Evolutionary conservation across 2,888 invertebrate species (phyloP).

Genomic region (Caenorhabditis panamensis): DNA sequence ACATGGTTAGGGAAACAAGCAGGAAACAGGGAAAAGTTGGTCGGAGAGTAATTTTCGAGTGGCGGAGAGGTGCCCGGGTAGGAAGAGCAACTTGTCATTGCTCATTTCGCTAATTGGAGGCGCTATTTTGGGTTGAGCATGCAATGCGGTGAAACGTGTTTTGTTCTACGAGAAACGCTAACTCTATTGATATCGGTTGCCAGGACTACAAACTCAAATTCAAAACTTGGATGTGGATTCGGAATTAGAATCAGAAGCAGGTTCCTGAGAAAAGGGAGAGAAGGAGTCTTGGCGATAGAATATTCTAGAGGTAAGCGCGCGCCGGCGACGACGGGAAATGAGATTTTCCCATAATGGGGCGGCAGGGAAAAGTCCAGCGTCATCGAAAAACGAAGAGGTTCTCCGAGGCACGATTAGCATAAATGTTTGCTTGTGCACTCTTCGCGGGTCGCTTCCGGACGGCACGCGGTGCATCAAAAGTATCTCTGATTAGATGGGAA

Average conservation of each 20-base stretch:
- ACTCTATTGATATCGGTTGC: conserved; percentile 25
- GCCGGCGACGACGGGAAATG: conserved; percentile 37
- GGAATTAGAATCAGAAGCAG: conserved; percentile 1
- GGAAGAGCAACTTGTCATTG: conserved; percentile 46
- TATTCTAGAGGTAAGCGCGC: conserved; percentile 36
- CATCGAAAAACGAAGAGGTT: conserved; percentile 15
- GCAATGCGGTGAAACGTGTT: conserved; percentile 14
- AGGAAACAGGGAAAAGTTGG: conserved; percentile 15
- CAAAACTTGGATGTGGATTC: background rate
- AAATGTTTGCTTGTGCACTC: conserved; percentile 25
- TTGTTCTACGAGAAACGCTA: conserved; percentile 2
- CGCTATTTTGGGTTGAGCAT: conserved; percentile 19
- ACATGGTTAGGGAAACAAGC: conserved; percentile 44
- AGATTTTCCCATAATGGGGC: conserved; percentile 49
- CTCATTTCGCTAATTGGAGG: conserved; percentile 51
- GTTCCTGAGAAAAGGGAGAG: conserved; percentile 19
- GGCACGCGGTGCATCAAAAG: conserved; percentile 34
- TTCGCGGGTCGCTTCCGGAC: conserved; percentile 12
- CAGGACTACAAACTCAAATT: conserved; percentile 44
- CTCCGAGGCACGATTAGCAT: conserved; percentile 27
- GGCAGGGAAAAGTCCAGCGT: conserved; percentile 10
- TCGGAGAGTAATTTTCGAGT: conserved; percentile 11
- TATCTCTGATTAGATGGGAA: conserved; percentile 31
- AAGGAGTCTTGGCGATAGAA: conserved; percentile 12
- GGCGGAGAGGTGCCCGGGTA: conserved; percentile 15